A percentile compares a stretch with the other conserved stretches of the same genome.
phyloP scores from a whole-genome alignment of 2,888 invertebrate species.

The Meliscaeva auricollis region DNA sequence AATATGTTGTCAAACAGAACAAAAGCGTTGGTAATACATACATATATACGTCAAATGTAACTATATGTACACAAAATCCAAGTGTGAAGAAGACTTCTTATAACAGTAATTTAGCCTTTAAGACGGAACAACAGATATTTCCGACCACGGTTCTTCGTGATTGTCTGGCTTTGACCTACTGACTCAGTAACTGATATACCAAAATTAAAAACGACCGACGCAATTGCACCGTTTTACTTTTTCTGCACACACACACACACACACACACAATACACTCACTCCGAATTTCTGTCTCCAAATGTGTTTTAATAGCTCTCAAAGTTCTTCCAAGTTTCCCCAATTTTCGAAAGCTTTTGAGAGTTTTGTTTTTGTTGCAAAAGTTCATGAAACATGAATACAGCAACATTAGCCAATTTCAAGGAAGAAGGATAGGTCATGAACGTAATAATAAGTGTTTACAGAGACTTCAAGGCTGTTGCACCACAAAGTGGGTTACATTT shows the following conservation, averaged over 20 bases:
- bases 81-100: not conserved
- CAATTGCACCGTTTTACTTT: slow-evolving; percentile 8
- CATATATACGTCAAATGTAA: no score
- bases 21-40: no score
- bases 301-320: not conserved
- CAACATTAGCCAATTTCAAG: slow-evolving; percentile 16
- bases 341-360: slow-evolving; percentile 33
- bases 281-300: not conserved
- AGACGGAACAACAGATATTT: not conserved
- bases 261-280: not conserved
- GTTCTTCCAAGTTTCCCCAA: slow-evolving; percentile 1
- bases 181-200: slow-evolving; percentile 59
- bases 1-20: not conserved
- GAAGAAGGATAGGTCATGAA: slow-evolving; percentile 24
- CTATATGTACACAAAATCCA: no score
- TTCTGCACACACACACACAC: not conserved
- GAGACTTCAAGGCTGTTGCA: slow-evolving; percentile 35
- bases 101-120: not conserved
- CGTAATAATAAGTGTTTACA: slow-evolving; percentile 37
- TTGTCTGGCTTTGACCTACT: slow-evolving; percentile 70
- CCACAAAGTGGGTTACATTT: not conserved
- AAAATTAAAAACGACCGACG: slow-evolving; percentile 24
- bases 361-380: slow-evolving; percentile 1
- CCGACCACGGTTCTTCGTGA: not conserved
- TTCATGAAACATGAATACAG: not conserved